These are phyloP conservation scores for Anthopleura sola DNA, from an alignment of 64 coral and sea anemone genomes.

Conservation along the genomic window DNA sequence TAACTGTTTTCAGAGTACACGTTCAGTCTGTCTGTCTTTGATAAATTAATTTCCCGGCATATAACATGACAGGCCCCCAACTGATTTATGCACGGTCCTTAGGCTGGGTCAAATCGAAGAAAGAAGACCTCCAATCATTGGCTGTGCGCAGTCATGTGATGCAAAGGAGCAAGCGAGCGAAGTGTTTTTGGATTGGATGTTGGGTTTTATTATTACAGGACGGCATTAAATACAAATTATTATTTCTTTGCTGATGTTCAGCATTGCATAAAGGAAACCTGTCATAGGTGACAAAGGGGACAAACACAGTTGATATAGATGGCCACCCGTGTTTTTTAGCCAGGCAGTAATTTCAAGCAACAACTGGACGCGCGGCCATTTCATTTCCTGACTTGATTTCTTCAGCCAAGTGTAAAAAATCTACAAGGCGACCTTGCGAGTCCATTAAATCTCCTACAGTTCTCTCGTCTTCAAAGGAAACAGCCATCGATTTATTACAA, in stretches of 20 bases:
- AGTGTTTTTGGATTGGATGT: constrained; percentile 11
- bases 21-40: not conserved
- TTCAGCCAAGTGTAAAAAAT: not conserved
- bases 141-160: not conserved
- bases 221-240: constrained; percentile 33
- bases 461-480: constrained; percentile 30
- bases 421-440: not conserved
- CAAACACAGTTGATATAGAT: not conserved
- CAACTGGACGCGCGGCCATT: not conserved
- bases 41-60: too few relatives aligned
- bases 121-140: not conserved
- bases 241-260: constrained; percentile 27
- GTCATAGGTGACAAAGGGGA: not conserved
- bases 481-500: constrained; percentile 50
- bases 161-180: constrained; percentile 2
- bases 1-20: not conserved
- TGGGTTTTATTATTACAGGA: constrained; percentile 21
- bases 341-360: constrained; percentile 14
- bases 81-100: constrained; percentile 25
- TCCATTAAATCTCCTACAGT: constrained; percentile 6
- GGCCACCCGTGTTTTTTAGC: not conserved
- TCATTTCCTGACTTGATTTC: not conserved
- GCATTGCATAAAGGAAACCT: not conserved
- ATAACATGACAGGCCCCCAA: not conserved
- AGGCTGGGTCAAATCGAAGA: constrained; percentile 19